These are phyloP conservation scores for Beris morrisii DNA, from an alignment of 2,888 invertebrate genomes.

Conservation along the genomic window DNA sequence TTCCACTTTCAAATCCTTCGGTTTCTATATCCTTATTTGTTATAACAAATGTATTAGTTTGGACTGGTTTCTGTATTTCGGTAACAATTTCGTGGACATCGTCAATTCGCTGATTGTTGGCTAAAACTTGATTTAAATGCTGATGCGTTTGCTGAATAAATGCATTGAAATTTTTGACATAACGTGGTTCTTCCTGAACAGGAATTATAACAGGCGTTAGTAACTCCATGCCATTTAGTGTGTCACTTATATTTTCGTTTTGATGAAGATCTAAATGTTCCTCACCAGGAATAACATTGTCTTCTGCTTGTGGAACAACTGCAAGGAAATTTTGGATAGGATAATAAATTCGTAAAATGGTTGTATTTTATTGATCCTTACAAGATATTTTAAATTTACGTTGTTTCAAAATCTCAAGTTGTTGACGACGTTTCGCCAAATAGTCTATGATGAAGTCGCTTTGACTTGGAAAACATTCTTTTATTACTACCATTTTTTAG, in stretches of 20 bases:
- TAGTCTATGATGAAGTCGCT: conserved; percentile 31
- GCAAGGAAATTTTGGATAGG: not conserved
- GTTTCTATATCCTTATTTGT: not conserved
- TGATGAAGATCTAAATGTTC: not conserved
- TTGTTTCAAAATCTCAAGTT: conserved; percentile 28
- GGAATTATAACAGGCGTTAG: conserved; percentile 8
- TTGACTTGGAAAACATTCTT: conserved; percentile 30
- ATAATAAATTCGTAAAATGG: not conserved
- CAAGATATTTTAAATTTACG: conserved; percentile 28
- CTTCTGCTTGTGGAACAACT: conserved; percentile 18
- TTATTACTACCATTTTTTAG: conserved; percentile 33
- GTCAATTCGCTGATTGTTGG: conserved; percentile 18
- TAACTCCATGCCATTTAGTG: not conserved
- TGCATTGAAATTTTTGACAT: conserved; percentile 18
- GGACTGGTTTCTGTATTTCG: conserved; percentile 9
- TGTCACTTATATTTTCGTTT: not conserved
- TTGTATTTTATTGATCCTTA: conserved; percentile 7
- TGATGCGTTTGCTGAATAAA: conserved; percentile 21
- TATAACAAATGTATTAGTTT: not conserved
- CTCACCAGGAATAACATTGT: conserved; percentile 3
- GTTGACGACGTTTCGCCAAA: conserved; percentile 28
- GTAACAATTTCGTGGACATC: conserved; percentile 20
- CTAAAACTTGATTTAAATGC: conserved; percentile 15
- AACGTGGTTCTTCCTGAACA: conserved; percentile 9
- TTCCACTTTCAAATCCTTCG: not conserved